Evolutionary conservation across 2,113 vertebrate species (phyloP).

Genomic region (Octodon degus): DNA sequence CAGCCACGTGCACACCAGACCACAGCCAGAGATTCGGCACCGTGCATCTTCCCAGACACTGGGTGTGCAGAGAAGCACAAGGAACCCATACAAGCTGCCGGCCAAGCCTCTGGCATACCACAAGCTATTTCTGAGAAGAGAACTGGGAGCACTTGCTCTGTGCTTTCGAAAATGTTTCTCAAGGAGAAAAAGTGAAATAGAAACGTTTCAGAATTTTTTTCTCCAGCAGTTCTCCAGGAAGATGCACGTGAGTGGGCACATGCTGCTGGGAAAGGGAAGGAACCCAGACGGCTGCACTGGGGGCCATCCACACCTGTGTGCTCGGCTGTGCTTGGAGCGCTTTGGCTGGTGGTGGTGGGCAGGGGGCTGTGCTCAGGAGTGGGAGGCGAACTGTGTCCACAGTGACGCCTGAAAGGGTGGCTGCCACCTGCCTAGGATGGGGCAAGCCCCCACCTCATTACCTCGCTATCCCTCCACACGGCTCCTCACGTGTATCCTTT

Average conservation of each 20-base stretch:
- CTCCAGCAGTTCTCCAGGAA: background rate
- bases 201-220: background rate
- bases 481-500: background rate
- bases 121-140: background rate
- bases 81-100: rapidly evolving
- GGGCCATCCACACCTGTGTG: rapidly evolving
- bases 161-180: background rate
- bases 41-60: background rate
- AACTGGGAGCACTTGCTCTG: background rate
- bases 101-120: background rate
- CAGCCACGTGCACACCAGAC: background rate
- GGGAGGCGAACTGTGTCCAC: background rate
- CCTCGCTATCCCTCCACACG: background rate
- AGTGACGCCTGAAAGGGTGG: background rate
- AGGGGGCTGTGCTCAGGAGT: background rate
- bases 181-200: background rate
- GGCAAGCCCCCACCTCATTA: rapidly evolving
- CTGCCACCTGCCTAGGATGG: background rate
- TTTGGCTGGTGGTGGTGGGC: background rate
- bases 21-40: background rate
- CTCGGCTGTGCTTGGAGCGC: rapidly evolving
- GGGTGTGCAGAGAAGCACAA: background rate
- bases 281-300: background rate
- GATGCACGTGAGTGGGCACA: background rate
- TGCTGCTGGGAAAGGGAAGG: rapidly evolving